Evolutionary conservation across 1,140 invertebrate species (phyloP).

Genomic region (Aphaenogaster floridana): DNA sequence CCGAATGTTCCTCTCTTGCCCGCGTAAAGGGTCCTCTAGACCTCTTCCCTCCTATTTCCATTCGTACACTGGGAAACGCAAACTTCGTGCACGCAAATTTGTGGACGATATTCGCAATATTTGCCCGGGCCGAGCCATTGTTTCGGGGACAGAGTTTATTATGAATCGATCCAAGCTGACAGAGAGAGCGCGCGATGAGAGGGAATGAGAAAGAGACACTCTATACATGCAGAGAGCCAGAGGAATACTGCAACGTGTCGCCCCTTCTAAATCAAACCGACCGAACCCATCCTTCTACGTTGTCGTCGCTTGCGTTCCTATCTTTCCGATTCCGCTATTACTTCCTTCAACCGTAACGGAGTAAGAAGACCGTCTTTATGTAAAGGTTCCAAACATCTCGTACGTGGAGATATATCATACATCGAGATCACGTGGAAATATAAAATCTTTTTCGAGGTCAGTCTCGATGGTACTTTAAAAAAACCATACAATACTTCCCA

Average conservation of each 20-base stretch:
- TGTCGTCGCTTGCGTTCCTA: slow-evolving; percentile 62
- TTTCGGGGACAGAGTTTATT: slow-evolving; percentile 84
- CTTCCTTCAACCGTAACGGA: slow-evolving; percentile 53
- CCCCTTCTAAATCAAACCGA: slow-evolving; percentile 82
- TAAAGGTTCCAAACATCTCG: slow-evolving; percentile 25
- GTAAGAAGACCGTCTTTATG: slow-evolving; percentile 44
- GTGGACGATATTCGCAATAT: slow-evolving; percentile 84
- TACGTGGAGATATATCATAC: too few species aligned
- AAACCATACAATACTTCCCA: slow-evolving; percentile 11
- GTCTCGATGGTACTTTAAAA: not conserved
- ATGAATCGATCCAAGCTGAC: slow-evolving; percentile 83
- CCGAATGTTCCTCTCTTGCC: slow-evolving; percentile 48
- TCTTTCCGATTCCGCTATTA: slow-evolving; percentile 68
- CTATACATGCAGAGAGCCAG: slow-evolving; percentile 59
- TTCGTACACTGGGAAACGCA: slow-evolving; percentile 77
- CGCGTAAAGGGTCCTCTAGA: slow-evolving; percentile 55
- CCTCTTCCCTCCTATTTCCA: slow-evolving; percentile 53
- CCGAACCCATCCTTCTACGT: slow-evolving; percentile 78
- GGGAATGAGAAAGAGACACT: slow-evolving; percentile 63
- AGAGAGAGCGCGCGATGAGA: slow-evolving; percentile 76
- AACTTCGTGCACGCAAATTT: slow-evolving; percentile 84
- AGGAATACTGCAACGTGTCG: slow-evolving; percentile 83
- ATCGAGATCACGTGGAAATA: slow-evolving; percentile 5
- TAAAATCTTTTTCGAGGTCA: not conserved
- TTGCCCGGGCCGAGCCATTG: slow-evolving; percentile 83